Percentiles rank a stretch among this genome's conserved stretches.
Evolutionary conservation across 2,888 invertebrate genomes (phyloP).

Genomic region (Epinotia brunnichana): DNA sequence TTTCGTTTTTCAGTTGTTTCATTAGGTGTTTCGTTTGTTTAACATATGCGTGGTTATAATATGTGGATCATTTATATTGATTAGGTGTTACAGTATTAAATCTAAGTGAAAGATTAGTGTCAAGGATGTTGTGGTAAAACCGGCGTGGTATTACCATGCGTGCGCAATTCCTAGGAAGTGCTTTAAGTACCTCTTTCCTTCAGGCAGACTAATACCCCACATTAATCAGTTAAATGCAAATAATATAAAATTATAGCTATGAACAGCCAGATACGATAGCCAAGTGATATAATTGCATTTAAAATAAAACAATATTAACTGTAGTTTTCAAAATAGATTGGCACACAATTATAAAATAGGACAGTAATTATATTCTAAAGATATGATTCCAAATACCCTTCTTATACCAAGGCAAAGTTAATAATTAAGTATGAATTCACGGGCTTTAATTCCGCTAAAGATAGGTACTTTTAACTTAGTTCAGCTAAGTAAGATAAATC

Average conservation of each 20-base stretch:
- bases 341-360: too few species aligned
- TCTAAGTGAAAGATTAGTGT: slow-evolving; percentile 31
- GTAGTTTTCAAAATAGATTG: too few species aligned
- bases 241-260: not conserved
- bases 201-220: not conserved
- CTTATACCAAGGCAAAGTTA: too few species aligned
- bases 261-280: too few species aligned
- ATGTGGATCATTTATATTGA: slow-evolving; percentile 6
- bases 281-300: too few species aligned
- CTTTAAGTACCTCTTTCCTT: not conserved
- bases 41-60: slow-evolving; percentile 13
- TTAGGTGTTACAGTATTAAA: slow-evolving; percentile 19
- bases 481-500: too few species aligned
- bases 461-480: too few species aligned
- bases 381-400: too few species aligned
- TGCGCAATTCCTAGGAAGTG: slow-evolving; percentile 21
- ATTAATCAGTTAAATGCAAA: not conserved
- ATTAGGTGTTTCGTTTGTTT: slow-evolving; percentile 12
- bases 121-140: slow-evolving; percentile 40
- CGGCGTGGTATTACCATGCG: slow-evolving; percentile 32
- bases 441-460: too few species aligned
- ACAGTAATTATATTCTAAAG: too few species aligned
- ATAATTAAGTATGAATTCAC: too few species aligned
- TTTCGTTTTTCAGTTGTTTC: slow-evolving; percentile 2
- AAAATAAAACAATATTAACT: too few species aligned